Evolutionary conservation across 2,888 invertebrate genomes (phyloP), one percentile per base, ranked within the genome.

Genomic region (Drosophila quinaria): DNA sequence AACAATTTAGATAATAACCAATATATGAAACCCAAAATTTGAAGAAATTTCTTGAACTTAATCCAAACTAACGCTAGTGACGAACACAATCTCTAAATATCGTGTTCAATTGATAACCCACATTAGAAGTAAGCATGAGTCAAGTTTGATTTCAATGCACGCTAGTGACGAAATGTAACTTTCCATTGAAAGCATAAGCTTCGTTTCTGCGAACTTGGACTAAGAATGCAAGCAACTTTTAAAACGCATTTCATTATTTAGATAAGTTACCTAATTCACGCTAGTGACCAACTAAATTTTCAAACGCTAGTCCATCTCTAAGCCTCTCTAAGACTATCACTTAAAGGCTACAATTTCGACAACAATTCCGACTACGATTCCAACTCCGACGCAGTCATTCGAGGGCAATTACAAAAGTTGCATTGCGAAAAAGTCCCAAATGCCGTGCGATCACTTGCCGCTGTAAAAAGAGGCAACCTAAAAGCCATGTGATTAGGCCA

Each of bases 401-500:
- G 59, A 31, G 59, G 78, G 62, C 73, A 77, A 75, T 75, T 66
- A 67, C 73, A 59, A 51, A 55, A 59, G 52, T 52, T 33, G 44
- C 44, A 66, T 77, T 68, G 41, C 75, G 68, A 78, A 78, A 76
- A 76, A 62, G 60, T 49, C 56, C 25, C 11, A 72, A 55, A 64
- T 35, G 41, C 47, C 50, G 64, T 42, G 78, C 63, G 65, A 75
- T 59, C 64, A 68, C 60, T 61, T 55, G 63, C 49, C 17, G 19
- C 31, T 39, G 41, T 41, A 52, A 49, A n/a, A 56, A 33, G 52
- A 65, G 60, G 47, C 46, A 41, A 39, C 31, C 58, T 55, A 65
- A 65, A 55, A 68, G 69, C 65, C 78, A 63, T 50, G 56, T 74
- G 70, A 78, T 78, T 78, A 64, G 72, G 69, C 69, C 64, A 67